A percentile compares a stretch with the other conserved stretches of the same genome.
phyloP scores from a whole-genome alignment of 2,113 vertebrate species.

The Nymphicus hollandicus region DNA sequence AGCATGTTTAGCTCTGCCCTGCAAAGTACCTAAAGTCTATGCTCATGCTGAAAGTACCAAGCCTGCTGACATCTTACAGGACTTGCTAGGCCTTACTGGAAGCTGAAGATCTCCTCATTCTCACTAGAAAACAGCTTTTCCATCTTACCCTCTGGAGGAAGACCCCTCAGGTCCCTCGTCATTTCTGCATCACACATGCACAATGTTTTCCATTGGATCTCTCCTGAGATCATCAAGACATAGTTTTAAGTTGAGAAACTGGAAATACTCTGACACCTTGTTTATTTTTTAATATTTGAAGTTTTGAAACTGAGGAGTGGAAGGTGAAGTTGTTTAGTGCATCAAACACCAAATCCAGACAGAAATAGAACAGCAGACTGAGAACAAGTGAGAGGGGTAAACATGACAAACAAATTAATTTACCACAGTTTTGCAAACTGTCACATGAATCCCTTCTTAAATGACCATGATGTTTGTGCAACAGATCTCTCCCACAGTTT shows the following conservation, averaged over 20 bases:
- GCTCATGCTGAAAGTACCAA: fast-evolving
- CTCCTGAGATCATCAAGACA: not conserved
- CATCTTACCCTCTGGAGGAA: not conserved
- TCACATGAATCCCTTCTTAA: not conserved
- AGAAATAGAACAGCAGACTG: fast-evolving
- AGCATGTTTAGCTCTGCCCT: not conserved
- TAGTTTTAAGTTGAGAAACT: not conserved
- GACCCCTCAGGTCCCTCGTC: not conserved
- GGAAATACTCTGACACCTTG: not conserved
- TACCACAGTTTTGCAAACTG: fast-evolving
- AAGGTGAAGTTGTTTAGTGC: not conserved
- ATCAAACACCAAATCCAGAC: not conserved
- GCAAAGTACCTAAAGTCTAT: not conserved
- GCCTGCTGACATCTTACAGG: not conserved
- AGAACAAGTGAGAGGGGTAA: not conserved
- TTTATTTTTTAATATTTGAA: not conserved
- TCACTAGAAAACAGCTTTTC: not conserved
- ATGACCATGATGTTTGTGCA: not conserved
- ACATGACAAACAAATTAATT: not conserved
- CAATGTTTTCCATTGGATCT: fast-evolving
- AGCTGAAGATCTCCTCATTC: not conserved
- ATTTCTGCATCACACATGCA: fast-evolving
- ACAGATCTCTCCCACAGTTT: not conserved
- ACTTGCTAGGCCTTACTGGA: not conserved
- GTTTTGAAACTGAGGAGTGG: not conserved